A percentile compares a stretch with the other conserved stretches of the same genome.
Evolutionary conservation across 2,888 invertebrate genomes (phyloP).

Genomic region (Epistrophella euchroma): DNA sequence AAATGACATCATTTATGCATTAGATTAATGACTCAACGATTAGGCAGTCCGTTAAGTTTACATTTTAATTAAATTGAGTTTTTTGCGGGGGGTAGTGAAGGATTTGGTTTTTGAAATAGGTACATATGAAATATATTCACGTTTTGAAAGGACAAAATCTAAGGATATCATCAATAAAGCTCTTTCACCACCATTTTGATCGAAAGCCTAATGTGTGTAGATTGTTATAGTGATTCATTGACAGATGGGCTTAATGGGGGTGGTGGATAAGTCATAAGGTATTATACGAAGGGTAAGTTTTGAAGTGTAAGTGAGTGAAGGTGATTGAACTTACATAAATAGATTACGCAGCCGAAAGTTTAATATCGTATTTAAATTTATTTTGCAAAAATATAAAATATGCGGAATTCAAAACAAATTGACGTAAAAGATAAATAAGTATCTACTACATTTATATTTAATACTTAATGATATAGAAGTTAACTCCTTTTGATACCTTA

Average conservation of each 20-base stretch:
- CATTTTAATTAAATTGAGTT: slow-evolving; percentile 69
- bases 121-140: neutral
- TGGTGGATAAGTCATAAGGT: neutral
- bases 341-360: no score
- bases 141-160: slow-evolving; percentile 27
- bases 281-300: neutral
- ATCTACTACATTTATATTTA: no score
- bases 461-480: no score
- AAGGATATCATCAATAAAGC: slow-evolving; percentile 28
- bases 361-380: no score
- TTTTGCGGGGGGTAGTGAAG: neutral
- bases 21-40: slow-evolving; percentile 74
- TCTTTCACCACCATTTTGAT: slow-evolving; percentile 54
- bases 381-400: no score
- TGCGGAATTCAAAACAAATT: no score
- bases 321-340: neutral
- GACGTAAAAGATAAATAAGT: no score
- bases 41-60: slow-evolving; percentile 71
- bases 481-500: no score
- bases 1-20: slow-evolving; percentile 75
- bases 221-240: slow-evolving; percentile 55
- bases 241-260: slow-evolving; percentile 45
- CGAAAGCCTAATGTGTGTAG: slow-evolving; percentile 15
- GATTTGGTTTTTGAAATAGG: neutral
- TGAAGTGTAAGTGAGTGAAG: neutral